Percentiles rank a stretch among this genome's conserved stretches.
These are phyloP conservation scores for Zapus hudsonius DNA, from an alignment of 2,113 vertebrate genomes.

Conservation along the genomic window DNA sequence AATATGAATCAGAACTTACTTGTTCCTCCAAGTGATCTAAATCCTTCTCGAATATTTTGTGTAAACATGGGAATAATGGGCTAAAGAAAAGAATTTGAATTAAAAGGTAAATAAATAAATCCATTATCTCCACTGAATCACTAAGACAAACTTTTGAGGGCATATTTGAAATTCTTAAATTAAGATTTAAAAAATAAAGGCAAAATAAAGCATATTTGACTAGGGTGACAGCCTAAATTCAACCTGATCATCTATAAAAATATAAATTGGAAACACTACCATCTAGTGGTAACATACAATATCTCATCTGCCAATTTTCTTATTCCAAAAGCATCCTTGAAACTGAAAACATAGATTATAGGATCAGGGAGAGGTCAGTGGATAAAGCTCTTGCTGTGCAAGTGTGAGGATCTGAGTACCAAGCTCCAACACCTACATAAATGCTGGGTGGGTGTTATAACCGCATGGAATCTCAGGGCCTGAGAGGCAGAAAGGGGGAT, in stretches of 20 bases:
- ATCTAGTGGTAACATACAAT: conserved; percentile 50
- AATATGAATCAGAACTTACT: conserved; percentile 90
- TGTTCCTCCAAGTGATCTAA: conserved; percentile 95
- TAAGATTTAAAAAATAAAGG: conserved; percentile 60
- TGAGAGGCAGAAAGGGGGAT: too few relatives aligned
- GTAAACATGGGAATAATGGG: conserved; percentile 99
- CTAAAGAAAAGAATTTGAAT: conserved; percentile 87
- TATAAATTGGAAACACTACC: conserved; percentile 67
- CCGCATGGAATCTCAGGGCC: too few relatives aligned
- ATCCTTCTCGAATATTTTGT: conserved; percentile 96
- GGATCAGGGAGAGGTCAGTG: too few relatives aligned
- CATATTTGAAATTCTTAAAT: conserved; percentile 55
- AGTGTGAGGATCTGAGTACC: too few relatives aligned
- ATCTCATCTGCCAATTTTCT: conserved; percentile 49
- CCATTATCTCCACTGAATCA: conserved; percentile 51
- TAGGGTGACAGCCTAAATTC: neutral
- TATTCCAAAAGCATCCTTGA: conserved; percentile 43
- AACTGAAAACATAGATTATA: conserved; percentile 33
- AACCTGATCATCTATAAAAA: conserved; percentile 71
- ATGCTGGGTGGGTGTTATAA: too few relatives aligned
- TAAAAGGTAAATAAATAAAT: conserved; percentile 78
- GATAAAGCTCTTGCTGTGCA: too few relatives aligned
- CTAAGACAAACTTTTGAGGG: conserved; percentile 69
- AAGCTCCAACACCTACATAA: too few relatives aligned
- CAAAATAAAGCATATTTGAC: neutral